phyloP scores from a whole-genome alignment of 2,797 vertebrate species.

The Acanthurus lineatus region DNA sequence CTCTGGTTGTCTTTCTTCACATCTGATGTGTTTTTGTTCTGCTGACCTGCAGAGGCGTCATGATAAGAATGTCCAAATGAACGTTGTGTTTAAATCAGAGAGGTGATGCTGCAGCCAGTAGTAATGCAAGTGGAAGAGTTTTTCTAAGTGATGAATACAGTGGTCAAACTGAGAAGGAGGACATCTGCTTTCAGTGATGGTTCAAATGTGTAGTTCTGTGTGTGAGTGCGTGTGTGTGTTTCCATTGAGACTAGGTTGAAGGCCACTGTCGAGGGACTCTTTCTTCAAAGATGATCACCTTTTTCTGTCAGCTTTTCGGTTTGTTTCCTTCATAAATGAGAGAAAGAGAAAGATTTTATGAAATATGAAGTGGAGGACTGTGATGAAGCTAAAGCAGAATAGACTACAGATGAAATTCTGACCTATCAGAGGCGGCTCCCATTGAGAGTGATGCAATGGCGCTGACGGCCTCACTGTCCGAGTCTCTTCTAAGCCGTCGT shows the following conservation, averaged over 20 bases:
- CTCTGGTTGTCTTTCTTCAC: conserved; percentile 16
- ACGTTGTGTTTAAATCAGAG: conserved; percentile 31
- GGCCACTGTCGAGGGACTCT: conserved; percentile 22
- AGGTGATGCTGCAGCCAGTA: conserved; percentile 58
- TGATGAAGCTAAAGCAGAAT: neutral
- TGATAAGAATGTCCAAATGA: conserved; percentile 28
- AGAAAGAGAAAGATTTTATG: conserved; percentile 13
- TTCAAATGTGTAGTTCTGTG: conserved; percentile 47
- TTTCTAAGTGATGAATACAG: conserved; percentile 51
- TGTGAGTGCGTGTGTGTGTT: conserved; percentile 40
- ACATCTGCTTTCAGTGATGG: conserved; percentile 71
- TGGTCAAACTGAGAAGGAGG: conserved; percentile 60
- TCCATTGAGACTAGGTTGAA: conserved; percentile 50
- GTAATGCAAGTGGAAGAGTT: conserved; percentile 56
- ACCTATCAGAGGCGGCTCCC: conserved; percentile 79
- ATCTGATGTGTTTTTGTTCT: conserved; percentile 16
- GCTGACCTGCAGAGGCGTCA: conserved; percentile 9
- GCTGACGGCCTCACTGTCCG: conserved; percentile 89
- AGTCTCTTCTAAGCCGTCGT: conserved; percentile 78
- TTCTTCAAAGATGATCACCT: conserved; percentile 65
- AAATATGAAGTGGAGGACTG: neutral
- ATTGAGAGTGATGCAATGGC: conserved; percentile 91
- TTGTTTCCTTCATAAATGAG: conserved; percentile 58
- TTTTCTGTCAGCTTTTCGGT: conserved; percentile 65
- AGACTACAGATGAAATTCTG: neutral